Evolutionary conservation across 1,140 invertebrate genomes (phyloP), one percentile per base, ranked within the genome.

Genomic region (Cydia amplana): DNA sequence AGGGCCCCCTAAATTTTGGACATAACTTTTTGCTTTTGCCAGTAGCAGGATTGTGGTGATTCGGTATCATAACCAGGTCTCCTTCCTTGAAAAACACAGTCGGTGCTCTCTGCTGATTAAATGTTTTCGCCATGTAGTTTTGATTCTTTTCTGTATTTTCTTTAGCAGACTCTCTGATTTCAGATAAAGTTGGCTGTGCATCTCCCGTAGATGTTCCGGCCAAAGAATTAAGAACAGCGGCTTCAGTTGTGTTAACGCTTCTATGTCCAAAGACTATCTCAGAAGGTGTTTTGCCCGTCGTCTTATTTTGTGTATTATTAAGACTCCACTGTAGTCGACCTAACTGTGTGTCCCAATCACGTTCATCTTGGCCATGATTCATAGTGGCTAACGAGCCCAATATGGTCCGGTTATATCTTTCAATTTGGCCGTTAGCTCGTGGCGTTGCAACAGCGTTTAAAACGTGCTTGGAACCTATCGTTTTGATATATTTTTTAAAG

Each of bases 331-430:
- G 72, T 2, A 77, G 32, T 67, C 65, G 74, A 4, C 43, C 40
- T 70, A 77, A 23, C 10, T 74, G 36, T 10, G 14, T 40, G 73
- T 77, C 76, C 76, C 76, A 77, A 40, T 77, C 72, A 18, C 65
- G 64, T 51, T 77, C 76, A 40, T 74, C 36, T 12, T 49, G 36
- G 14, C 49, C 64, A 18, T 55, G 46, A 12, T 64, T 74, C 46
- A 65, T 49, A 3, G 76, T 72, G 4, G 67, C 64, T 40, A 76
- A 10, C 18, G 75, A 76, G 36, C 64, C 64, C 12, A 76, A 18
- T 16, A 77, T 77, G 40, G 73, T 77, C 12, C 72, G 16, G 32
- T 77, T 77, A 51, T 77, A 77, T 14, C 76, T 51, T 43, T 76
- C 75, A 7, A 76, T 65, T 18, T 76, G 75, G 14, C 75, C 75